Evolutionary conservation across 2,888 invertebrate genomes (phyloP).

Genomic region (Vanessa cardui): DNA sequence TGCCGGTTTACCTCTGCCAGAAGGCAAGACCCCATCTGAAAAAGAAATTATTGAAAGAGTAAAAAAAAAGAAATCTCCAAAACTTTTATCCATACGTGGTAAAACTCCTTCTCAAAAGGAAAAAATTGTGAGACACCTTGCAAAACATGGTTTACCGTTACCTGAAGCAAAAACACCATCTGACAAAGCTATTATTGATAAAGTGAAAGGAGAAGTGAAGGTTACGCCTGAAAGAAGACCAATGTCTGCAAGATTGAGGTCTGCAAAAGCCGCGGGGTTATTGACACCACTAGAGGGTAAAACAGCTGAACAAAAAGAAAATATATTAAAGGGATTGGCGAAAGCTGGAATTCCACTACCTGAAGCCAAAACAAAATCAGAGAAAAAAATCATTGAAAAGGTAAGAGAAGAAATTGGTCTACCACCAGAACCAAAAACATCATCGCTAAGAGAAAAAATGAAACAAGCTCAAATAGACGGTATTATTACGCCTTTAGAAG

Average conservation of each 20-base stretch:
- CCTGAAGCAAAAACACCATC: conserved; percentile 47
- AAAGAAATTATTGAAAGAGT: conserved; percentile 30
- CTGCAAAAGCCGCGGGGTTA: conserved; percentile 46
- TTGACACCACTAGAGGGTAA: conserved; percentile 38
- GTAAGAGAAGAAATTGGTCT: conserved; percentile 34
- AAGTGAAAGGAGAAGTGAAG: conserved; percentile 46
- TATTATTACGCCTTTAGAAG: conserved; percentile 50
- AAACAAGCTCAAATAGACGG: conserved; percentile 49
- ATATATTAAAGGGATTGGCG: conserved; percentile 36
- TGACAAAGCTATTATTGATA: conserved; percentile 45
- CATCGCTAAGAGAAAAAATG: conserved; percentile 46
- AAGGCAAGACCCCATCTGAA: conserved; percentile 48
- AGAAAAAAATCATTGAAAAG: conserved; percentile 32
- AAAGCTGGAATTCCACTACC: conserved; percentile 38
- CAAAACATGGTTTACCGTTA: conserved; percentile 44
- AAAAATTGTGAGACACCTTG: conserved; percentile 44
- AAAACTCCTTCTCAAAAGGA: conserved; percentile 46
- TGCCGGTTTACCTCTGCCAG: conserved; percentile 46
- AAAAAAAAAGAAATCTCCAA: conserved; percentile 3
- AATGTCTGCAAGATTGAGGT: conserved; percentile 34
- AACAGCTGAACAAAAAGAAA: conserved; percentile 39
- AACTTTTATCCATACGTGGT: conserved; percentile 29
- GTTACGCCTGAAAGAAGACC: conserved; percentile 45
- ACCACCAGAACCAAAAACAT: conserved; percentile 38
- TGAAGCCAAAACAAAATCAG: conserved; percentile 37